Conservation (phyloP, 1,140 invertebrate species). For the Carcinoscorpius rotundicauda region DNA sequence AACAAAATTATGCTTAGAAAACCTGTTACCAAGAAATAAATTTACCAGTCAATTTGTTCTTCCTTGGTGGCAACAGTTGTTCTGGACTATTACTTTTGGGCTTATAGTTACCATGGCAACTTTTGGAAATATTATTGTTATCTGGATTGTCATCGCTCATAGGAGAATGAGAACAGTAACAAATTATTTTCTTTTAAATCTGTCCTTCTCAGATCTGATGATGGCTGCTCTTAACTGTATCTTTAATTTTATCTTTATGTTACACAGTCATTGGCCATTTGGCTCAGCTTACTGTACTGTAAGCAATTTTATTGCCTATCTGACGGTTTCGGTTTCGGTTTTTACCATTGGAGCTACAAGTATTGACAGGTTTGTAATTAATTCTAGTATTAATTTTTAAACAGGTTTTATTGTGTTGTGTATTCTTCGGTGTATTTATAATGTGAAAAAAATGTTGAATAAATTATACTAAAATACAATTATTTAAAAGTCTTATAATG, state of each 20-base stretch:
- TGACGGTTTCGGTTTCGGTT: constrained; percentile 72
- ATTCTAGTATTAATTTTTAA: too few species aligned
- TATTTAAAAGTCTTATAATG: too few species aligned
- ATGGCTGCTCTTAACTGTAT: constrained; percentile 36
- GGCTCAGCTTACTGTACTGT: constrained; percentile 67
- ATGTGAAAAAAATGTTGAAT: too few species aligned
- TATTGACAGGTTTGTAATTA: constrained; percentile 67
- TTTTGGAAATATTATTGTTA: constrained; percentile 66
- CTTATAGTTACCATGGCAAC: constrained; percentile 63
- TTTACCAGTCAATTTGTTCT: constrained; percentile 9
- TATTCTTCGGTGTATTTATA: too few species aligned
- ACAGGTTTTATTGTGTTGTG: too few species aligned
- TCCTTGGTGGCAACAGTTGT: constrained; percentile 41
- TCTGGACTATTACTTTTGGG: constrained; percentile 53
- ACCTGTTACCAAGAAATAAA: too few species aligned
- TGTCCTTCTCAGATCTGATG: constrained; percentile 26
- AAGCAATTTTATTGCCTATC: constrained; percentile 74
- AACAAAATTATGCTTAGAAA: too few species aligned
- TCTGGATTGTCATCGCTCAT: constrained; percentile 73
- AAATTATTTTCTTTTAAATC: constrained; percentile 28
- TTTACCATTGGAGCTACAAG: constrained; percentile 88
- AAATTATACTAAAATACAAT: too few species aligned
- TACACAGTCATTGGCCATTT: constrained; percentile 62
- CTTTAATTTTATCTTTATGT: constrained; percentile 37
- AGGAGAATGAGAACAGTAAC: constrained; percentile 35